Conservation (phyloP, 2,888 invertebrate genomes). For the Gerris lacustris region DNA sequence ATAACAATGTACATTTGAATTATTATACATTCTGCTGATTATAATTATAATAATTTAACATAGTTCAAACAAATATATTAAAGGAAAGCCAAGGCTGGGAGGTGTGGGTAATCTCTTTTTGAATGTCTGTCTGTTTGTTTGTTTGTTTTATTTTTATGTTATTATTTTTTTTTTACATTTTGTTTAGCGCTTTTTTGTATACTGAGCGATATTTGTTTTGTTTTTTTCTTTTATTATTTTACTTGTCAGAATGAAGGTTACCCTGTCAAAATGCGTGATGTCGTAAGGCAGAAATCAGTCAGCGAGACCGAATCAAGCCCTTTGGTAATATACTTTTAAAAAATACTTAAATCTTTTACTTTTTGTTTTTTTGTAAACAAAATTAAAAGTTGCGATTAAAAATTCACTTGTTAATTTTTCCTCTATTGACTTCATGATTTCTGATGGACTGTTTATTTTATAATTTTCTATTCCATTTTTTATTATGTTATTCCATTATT, state of each 20-base stretch:
- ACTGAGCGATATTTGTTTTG: constrained; percentile 29
- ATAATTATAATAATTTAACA: too few relatives aligned
- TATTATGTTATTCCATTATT: too few relatives aligned
- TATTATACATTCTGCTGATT: too few relatives aligned
- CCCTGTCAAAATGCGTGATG: constrained; percentile 70
- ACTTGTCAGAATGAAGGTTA: constrained; percentile 55
- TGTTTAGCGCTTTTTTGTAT: constrained; percentile 27
- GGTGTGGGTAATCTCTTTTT: constrained; percentile 2
- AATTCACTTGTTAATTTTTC: too few relatives aligned
- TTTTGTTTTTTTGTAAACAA: too few relatives aligned
- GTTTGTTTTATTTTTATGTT: constrained; percentile 11
- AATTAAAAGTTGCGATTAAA: too few relatives aligned
- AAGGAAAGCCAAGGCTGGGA: constrained; percentile 29
- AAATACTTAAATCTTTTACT: too few relatives aligned
- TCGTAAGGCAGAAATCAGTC: constrained; percentile 40
- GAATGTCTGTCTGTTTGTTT: background rate
- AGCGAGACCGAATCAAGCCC: constrained; percentile 20
- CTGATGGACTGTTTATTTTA: too few relatives aligned
- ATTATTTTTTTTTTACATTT: constrained; percentile 1
- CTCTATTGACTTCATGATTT: too few relatives aligned
- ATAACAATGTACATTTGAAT: too few relatives aligned
- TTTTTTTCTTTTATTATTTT: constrained; percentile 29
- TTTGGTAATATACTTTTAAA: constrained; percentile 19
- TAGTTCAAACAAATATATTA: too few relatives aligned
- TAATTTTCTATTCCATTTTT: too few relatives aligned